Conservation (phyloP, 2,113 vertebrate species). For the Junco hyemalis region DNA sequence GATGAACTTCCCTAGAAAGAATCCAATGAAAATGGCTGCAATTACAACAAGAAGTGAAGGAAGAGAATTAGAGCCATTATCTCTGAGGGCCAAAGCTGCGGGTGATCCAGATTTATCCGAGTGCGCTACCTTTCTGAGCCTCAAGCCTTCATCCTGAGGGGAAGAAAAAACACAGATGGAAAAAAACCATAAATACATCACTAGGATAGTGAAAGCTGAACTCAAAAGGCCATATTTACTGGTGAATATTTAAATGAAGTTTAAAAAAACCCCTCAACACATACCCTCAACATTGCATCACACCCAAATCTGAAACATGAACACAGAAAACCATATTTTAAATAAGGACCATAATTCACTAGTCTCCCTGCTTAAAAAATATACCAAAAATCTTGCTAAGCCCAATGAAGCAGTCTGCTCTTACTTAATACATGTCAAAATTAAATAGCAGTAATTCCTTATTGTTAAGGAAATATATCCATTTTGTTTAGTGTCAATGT, state of each 20-base stretch:
- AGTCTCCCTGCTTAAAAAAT: not conserved
- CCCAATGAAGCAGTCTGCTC: not conserved
- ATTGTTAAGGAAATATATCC: not conserved
- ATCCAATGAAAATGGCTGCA: slow-evolving; percentile 99
- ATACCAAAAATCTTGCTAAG: not conserved
- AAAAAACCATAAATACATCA: not conserved
- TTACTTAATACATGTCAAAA: not conserved
- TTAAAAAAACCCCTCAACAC: not conserved
- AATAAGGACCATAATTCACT: not conserved
- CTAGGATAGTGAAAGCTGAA: not conserved
- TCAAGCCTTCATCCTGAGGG: slow-evolving; percentile 87
- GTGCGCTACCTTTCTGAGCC: slow-evolving; percentile 89
- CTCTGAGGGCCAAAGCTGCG: slow-evolving; percentile 84
- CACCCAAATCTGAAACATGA: not conserved
- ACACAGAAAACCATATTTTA: not conserved
- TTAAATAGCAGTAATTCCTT: not conserved
- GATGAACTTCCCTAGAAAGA: slow-evolving; percentile 99
- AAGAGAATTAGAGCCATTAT: slow-evolving; percentile 86
- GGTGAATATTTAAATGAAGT: not conserved
- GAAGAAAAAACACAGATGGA: not conserved
- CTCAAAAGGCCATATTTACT: not conserved
- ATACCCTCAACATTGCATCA: not conserved
- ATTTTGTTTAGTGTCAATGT: not conserved
- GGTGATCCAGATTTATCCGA: slow-evolving; percentile 86
- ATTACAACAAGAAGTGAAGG: slow-evolving; percentile 98